Base-by-base conservation (phyloP, 1,140 invertebrate species). In the Drosophila nigromelanica region DNA sequence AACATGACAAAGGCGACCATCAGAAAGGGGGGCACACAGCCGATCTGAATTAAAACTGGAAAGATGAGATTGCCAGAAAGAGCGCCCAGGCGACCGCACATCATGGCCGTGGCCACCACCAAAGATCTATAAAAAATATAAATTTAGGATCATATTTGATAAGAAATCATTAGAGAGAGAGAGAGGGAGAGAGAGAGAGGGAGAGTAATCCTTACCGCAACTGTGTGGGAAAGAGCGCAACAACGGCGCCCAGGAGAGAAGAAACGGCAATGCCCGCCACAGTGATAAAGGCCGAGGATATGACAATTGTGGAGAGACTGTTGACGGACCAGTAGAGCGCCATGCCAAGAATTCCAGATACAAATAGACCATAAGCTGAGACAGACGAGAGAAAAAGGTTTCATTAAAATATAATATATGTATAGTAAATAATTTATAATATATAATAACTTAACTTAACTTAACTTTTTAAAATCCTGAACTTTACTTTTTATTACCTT, bases 311-410 rank as follows among this genome's bases (percentile, higher is more conserved):
- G 35, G 74, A 58, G 80, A 80, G 5, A 87, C 92, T 78, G 89
- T 75, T 77, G 66, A 93, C 91, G 61, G 94, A 76, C 81, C 92
- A 90, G 76, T 94, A 93, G 6, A 94, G 71, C 43, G 90, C 30
- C 0, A 91, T 24, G 3, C 92, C 93, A 45, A 92, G 91, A 5
- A 45, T 30, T 1, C 83, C 83, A 30, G 91, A 91, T 5, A 91
- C 42, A 42, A 93, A 51, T 5, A 93, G 79, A 33, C 92, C 93
- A 39, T 92, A 77, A 5, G 92, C 92, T 66, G 80, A 35, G 8
- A 1, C 8, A 35, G 8, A 8, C 10, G 2, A 58, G 4, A 27
- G n/a, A 7, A 15, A 43, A 7, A 15, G 2, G 4, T 11, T 33
- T 43, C 50, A 27, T 47, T 14, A 50, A 33, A 7, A 0, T 21